Evolutionary conservation across 2,113 vertebrate genomes (phyloP).

Genomic region (Tricholaema leucomelas): DNA sequence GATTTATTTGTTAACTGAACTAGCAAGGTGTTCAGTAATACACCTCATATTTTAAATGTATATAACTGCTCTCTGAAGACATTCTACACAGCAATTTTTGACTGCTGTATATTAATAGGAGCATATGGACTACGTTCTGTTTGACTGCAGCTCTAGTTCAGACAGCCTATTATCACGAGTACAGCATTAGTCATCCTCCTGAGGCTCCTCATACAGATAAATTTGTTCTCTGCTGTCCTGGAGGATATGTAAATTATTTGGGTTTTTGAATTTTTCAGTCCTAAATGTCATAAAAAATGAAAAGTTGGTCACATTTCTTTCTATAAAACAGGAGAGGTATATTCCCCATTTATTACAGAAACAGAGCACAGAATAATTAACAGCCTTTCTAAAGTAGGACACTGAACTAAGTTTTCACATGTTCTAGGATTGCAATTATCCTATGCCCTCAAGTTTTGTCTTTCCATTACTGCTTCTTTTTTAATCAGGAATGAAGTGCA

Average conservation of each 20-base stretch:
- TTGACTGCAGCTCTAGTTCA: neutral
- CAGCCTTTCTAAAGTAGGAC: slow-evolving; percentile 45
- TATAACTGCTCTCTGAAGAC: neutral
- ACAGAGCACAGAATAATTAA: slow-evolving; percentile 31
- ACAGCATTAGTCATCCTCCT: neutral
- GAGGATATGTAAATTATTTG: slow-evolving; percentile 30
- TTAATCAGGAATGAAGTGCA: neutral
- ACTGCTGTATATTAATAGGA: slow-evolving; percentile 1
- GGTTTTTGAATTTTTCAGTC: neutral
- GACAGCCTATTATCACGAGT: neutral
- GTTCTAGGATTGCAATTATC: slow-evolving; percentile 26
- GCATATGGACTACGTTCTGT: neutral
- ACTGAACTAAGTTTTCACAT: slow-evolving; percentile 8
- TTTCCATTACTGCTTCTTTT: neutral
- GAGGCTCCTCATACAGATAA: neutral
- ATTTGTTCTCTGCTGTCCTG: slow-evolving; percentile 36
- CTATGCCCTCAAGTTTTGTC: slow-evolving; percentile 30
- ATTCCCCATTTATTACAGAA: neutral
- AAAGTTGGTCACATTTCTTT: slow-evolving; percentile 1
- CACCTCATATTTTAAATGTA: neutral
- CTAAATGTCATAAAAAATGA: neutral
- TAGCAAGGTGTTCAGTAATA: neutral
- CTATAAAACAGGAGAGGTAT: neutral
- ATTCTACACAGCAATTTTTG: slow-evolving; percentile 13
- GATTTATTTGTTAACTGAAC: neutral